Conservation (phyloP, 1,140 invertebrate species). For the Adelges cooleyi region DNA sequence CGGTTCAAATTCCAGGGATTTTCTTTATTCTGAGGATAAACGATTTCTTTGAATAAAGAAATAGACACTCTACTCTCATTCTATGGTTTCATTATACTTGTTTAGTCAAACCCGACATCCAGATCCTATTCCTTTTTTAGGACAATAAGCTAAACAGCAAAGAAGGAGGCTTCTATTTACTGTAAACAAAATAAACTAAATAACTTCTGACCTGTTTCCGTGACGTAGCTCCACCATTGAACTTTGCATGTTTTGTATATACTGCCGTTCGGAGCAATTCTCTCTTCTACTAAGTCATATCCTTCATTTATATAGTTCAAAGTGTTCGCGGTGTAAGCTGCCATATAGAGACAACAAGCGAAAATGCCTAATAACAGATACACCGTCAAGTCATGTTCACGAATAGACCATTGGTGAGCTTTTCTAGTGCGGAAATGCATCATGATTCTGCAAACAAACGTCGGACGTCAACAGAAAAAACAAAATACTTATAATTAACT, state of each 20-base stretch:
- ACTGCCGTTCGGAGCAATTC: constrained; percentile 41
- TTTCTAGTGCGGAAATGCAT: constrained; percentile 75
- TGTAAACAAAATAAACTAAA: too few species aligned
- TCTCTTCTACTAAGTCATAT: constrained; percentile 42
- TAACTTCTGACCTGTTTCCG: constrained; percentile 55
- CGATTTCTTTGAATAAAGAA: too few species aligned
- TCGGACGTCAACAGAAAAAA: too few species aligned
- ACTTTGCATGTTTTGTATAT: constrained; percentile 55
- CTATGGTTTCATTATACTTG: too few species aligned
- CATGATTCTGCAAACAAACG: constrained; percentile 38
- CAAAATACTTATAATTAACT: too few species aligned
- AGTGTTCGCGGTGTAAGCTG: constrained; percentile 68
- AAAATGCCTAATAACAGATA: constrained; percentile 63
- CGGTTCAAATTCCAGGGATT: too few species aligned
- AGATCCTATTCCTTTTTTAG: too few species aligned
- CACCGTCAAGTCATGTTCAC: constrained; percentile 72
- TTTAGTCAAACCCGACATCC: too few species aligned
- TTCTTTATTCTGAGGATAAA: too few species aligned
- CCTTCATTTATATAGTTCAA: constrained; percentile 46
- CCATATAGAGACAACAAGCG: constrained; percentile 68
- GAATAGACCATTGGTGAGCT: constrained; percentile 73
- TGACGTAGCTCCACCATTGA: constrained; percentile 83
- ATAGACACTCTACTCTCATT: too few species aligned
- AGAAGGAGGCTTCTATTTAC: too few species aligned
- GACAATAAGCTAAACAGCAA: too few species aligned